phyloP scores from a whole-genome alignment of 2,888 invertebrate genomes.

The Hesperia comma region DNA sequence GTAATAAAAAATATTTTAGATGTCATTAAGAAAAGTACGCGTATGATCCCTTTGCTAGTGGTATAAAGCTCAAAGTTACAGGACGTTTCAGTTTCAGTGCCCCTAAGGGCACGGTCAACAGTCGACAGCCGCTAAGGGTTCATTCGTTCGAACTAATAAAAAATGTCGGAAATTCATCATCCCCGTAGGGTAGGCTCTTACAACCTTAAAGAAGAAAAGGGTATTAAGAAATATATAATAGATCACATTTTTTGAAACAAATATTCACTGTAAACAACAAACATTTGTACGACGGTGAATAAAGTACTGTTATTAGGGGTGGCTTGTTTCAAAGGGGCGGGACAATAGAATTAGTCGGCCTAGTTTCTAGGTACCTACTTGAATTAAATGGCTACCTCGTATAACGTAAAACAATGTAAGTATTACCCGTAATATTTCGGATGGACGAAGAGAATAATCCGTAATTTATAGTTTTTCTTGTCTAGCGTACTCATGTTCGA shows the following conservation, averaged over 20 bases:
- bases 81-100: too few relatives aligned
- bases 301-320: neutral
- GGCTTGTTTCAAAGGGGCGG: neutral
- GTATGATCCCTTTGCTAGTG: too few relatives aligned
- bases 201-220: too few relatives aligned
- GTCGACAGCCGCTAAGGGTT: too few relatives aligned
- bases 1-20: too few relatives aligned
- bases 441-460: conserved; percentile 11
- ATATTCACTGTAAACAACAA: neutral
- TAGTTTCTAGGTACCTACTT: neutral
- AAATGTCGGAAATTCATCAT: too few relatives aligned
- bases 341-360: conserved; percentile 4
- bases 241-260: neutral
- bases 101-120: too few relatives aligned
- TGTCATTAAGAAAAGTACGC: too few relatives aligned
- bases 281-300: neutral
- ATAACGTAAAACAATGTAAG: conserved; percentile 11
- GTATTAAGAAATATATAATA: too few relatives aligned
- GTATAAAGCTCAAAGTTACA: too few relatives aligned
- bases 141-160: too few relatives aligned
- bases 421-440: conserved; percentile 1
- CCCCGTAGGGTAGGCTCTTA: too few relatives aligned
- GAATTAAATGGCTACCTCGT: conserved; percentile 6
- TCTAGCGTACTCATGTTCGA: conserved; percentile 5
- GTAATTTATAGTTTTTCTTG: conserved; percentile 26